Conservation (phyloP, 2,113 vertebrate genomes). For the Crotophaga sulcirostris region DNA sequence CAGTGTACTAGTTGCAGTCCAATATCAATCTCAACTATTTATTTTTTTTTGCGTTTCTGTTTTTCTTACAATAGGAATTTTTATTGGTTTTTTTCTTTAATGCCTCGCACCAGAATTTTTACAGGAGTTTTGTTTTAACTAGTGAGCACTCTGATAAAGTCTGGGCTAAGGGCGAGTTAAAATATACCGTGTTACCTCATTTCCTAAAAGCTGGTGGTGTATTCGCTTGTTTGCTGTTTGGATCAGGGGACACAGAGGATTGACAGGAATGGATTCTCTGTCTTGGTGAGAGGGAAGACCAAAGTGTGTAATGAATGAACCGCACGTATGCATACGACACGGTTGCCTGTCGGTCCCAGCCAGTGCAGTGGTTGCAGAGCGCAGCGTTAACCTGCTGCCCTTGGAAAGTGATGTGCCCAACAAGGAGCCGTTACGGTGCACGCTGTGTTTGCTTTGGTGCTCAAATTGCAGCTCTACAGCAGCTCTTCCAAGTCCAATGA, state of each 20-base stretch:
- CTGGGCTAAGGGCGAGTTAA: neutral
- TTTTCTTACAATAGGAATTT: neutral
- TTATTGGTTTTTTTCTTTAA: neutral
- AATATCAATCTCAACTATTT: neutral
- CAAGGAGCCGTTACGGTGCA: rapidly evolving
- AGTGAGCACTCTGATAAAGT: neutral
- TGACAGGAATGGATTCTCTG: neutral
- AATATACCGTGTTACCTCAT: neutral
- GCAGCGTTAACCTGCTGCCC: neutral
- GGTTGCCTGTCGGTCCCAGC: neutral
- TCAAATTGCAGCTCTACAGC: neutral
- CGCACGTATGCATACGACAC: rapidly evolving
- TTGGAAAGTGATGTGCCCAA: neutral
- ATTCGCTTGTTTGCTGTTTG: neutral
- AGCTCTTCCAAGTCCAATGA: neutral
- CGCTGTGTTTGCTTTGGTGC: rapidly evolving
- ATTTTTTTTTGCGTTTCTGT: neutral
- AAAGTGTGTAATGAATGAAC: no score
- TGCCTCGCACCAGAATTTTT: neutral
- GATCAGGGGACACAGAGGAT: neutral
- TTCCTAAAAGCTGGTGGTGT: neutral
- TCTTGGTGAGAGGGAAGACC: rapidly evolving
- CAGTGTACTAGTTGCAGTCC: neutral
- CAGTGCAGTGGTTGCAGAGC: rapidly evolving
- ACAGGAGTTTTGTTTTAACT: neutral